Base-by-base conservation (phyloP, 2,888 invertebrate species). In the Cybosia mesomella region DNA sequence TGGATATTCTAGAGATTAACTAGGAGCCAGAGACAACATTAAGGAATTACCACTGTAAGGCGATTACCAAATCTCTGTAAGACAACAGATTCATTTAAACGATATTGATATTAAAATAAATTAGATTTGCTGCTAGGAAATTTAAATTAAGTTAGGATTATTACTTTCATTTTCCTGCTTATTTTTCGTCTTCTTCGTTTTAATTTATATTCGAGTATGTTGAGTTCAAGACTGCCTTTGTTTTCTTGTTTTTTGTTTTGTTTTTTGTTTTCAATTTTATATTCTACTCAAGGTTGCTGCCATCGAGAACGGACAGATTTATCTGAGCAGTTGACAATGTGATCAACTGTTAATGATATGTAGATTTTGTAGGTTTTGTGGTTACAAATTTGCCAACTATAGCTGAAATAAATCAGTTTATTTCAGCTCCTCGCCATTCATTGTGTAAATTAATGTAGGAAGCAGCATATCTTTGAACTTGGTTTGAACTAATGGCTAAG, bases 1-100 rank as follows among this genome's bases (percentile, higher is more conserved):
- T 66, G 68, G 70, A 79, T 79, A 78, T 83, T 77, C 39, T 68
- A 67, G 54, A 73, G 83, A 85, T 86, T 85, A 86, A 67, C 72
- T 54, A 67, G 79, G 80, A 82, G 78, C 73, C 71, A 70, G 77
- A 83, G 81, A 85, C 81, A 83, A 84, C 80, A 83, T 83, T 82
- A 80, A 70, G 70, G 84, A 63, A 82, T 85, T 86, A 85, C 81
- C 82, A 77, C 68, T 80, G 84, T 85, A 83, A 86, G 84, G 64
- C 80, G 85, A 81, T 83, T 80, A 81, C 70, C 63, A 70, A 81
- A 81, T 73, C 76, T 75, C 70, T 49, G 64, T 54, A 9, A 73
- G 58, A 73, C 67, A 77, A 74, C 67, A 72, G 72, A 73, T 74
- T 76, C 53, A 21, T 70, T 70, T 70, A 67, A 76, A 67, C 53